A percentile compares a stretch with the other conserved stretches of the same genome.
These are phyloP conservation scores for Apotomis betuletana DNA, from an alignment of 2,888 invertebrate species.

Conservation along the genomic window DNA sequence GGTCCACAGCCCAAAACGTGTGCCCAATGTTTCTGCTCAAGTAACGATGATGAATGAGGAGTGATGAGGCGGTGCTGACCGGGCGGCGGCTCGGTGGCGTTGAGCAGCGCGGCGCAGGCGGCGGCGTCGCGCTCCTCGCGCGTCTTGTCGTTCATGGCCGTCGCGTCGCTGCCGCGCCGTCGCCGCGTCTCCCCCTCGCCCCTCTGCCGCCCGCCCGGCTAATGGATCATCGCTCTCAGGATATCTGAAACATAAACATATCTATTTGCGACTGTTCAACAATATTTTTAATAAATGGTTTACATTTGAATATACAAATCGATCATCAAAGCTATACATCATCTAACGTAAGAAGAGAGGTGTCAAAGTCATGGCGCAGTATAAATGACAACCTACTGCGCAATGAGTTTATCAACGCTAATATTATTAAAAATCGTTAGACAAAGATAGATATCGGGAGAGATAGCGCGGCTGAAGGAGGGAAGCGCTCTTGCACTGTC, in stretches of 20 bases:
- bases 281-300: neutral
- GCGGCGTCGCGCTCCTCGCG: conserved; percentile 31
- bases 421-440: too few species aligned
- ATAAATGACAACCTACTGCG: too few species aligned
- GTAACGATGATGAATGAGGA: neutral
- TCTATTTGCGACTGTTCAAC: neutral
- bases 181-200: neutral
- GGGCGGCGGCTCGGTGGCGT: conserved; percentile 57
- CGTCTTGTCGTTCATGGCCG: conserved; percentile 32
- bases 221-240: conserved; percentile 4
- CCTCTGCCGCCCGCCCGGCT: neutral
- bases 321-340: too few species aligned
- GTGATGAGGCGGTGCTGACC: conserved; percentile 46
- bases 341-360: too few species aligned
- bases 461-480: too few species aligned
- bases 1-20: too few species aligned
- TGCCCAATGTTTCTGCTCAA: too few species aligned
- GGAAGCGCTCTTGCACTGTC: too few species aligned
- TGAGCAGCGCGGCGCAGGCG: conserved; percentile 47
- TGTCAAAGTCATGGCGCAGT: too few species aligned
- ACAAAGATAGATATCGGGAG: too few species aligned
- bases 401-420: too few species aligned
- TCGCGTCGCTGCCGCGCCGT: neutral
- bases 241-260: conserved; percentile 14
- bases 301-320: too few species aligned